Evolutionary conservation across 2,797 vertebrate genomes (phyloP).

Genomic region (Bucorvus abyssinicus): DNA sequence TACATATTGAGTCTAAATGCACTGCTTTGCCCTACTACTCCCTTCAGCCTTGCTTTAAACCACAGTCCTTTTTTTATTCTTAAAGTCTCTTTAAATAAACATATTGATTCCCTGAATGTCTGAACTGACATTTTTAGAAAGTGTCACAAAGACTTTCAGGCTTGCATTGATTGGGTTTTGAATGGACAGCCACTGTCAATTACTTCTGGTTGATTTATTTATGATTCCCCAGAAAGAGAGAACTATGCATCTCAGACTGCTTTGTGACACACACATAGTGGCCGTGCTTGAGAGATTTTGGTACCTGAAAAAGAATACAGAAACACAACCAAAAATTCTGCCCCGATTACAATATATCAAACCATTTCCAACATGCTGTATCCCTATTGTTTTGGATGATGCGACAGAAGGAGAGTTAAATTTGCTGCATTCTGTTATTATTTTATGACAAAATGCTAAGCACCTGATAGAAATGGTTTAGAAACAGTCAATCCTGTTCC

Average conservation of each 20-base stretch:
- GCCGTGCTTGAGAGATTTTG: neutral
- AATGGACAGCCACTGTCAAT: conserved; percentile 81
- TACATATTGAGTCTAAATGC: conserved; percentile 56
- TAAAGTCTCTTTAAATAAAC: conserved; percentile 87
- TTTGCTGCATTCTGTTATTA: neutral
- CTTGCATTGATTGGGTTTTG: conserved; percentile 80
- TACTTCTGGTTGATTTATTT: conserved; percentile 76
- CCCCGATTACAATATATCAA: neutral
- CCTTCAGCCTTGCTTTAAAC: conserved; percentile 60
- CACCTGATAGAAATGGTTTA: neutral
- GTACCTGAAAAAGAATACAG: neutral
- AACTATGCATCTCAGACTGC: conserved; percentile 42
- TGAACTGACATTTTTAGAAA: conserved; percentile 80
- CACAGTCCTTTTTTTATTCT: conserved; percentile 75
- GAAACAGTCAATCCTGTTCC: neutral
- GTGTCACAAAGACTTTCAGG: conserved; percentile 79
- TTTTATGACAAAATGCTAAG: neutral
- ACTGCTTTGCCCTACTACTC: conserved; percentile 38
- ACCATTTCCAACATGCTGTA: neutral
- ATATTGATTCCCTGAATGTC: conserved; percentile 81
- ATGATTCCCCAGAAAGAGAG: conserved; percentile 61
- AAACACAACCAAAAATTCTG: neutral
- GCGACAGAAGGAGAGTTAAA: neutral
- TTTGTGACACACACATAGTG: conserved; percentile 3
- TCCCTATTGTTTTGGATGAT: neutral